These are phyloP conservation scores for Merodon equestris DNA, from an alignment of 2,888 invertebrate species.

Conservation along the genomic window DNA sequence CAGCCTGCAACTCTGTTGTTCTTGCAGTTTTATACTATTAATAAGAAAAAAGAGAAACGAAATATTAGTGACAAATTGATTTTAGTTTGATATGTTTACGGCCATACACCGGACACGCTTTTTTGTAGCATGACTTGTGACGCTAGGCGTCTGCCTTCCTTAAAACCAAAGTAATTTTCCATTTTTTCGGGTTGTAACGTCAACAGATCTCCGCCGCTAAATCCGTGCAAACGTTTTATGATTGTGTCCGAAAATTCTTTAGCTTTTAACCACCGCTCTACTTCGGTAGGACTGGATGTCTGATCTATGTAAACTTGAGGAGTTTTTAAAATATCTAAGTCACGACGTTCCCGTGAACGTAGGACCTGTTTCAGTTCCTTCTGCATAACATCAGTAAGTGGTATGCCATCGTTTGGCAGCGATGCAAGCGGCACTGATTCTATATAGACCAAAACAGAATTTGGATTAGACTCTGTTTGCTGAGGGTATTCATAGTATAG, in stretches of 20 bases:
- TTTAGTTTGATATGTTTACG: too few relatives aligned
- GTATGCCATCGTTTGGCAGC: slow-evolving; percentile 30
- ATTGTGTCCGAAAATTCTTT: slow-evolving; percentile 87
- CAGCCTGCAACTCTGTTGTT: slow-evolving; percentile 85
- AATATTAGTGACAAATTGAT: too few relatives aligned
- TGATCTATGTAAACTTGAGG: slow-evolving; percentile 86
- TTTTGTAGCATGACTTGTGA: slow-evolving; percentile 90
- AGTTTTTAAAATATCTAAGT: slow-evolving; percentile 83
- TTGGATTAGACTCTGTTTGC: too few relatives aligned
- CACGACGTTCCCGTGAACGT: slow-evolving; percentile 79
- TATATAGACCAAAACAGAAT: too few relatives aligned
- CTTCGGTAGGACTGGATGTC: slow-evolving; percentile 85
- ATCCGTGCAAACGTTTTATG: slow-evolving; percentile 82
- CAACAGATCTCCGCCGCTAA: slow-evolving; percentile 88
- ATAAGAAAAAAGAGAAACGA: slow-evolving; percentile 28
- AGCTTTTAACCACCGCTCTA: slow-evolving; percentile 86
- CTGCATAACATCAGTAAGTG: slow-evolving; percentile 64
- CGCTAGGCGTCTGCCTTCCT: slow-evolving; percentile 88
- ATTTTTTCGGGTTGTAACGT: slow-evolving; percentile 83
- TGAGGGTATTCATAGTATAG: slow-evolving; percentile 9
- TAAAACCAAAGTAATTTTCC: slow-evolving; percentile 84
- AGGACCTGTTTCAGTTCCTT: slow-evolving; percentile 69
- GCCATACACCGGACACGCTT: slow-evolving; percentile 87
- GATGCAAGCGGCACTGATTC: too few relatives aligned
- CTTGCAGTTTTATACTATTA: slow-evolving; percentile 88